Conservation (phyloP, 1,140 invertebrate genomes). For the Melitaea cinxia region DNA sequence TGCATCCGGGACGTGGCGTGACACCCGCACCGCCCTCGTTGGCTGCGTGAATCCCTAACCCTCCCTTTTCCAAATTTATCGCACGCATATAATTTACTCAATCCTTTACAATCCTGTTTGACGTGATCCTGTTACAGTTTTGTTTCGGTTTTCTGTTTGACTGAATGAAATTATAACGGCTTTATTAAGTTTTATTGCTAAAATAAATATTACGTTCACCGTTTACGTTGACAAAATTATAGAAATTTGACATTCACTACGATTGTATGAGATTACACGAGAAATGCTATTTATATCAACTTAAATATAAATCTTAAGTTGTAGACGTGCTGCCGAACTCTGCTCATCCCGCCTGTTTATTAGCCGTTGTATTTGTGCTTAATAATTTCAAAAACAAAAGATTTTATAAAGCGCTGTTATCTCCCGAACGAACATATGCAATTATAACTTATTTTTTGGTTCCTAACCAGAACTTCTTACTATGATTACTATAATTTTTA, state of each 20-base stretch:
- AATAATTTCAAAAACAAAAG: too few species aligned
- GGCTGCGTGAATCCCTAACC: slow-evolving; percentile 44
- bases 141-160: neutral
- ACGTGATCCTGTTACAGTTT: neutral
- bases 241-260: neutral
- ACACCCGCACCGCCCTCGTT: slow-evolving; percentile 55
- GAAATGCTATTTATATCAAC: neutral
- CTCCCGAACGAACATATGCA: too few species aligned
- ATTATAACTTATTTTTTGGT: too few species aligned
- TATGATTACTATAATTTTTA: too few species aligned
- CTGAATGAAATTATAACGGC: neutral
- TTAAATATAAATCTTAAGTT: slow-evolving; percentile 5
- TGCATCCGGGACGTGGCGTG: slow-evolving; percentile 74
- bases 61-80: slow-evolving; percentile 40
- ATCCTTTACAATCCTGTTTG: slow-evolving; percentile 13
- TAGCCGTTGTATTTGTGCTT: neutral
- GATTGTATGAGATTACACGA: neutral
- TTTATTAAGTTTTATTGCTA: too few species aligned
- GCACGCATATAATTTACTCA: slow-evolving; percentile 15
- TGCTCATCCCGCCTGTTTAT: neutral
- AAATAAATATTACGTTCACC: too few species aligned
- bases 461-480: too few species aligned
- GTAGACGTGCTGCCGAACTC: neutral
- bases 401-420: too few species aligned
- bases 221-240: neutral